Evolutionary conservation across 2,888 invertebrate species (phyloP).

Genomic region (Nomada fabriciana): DNA sequence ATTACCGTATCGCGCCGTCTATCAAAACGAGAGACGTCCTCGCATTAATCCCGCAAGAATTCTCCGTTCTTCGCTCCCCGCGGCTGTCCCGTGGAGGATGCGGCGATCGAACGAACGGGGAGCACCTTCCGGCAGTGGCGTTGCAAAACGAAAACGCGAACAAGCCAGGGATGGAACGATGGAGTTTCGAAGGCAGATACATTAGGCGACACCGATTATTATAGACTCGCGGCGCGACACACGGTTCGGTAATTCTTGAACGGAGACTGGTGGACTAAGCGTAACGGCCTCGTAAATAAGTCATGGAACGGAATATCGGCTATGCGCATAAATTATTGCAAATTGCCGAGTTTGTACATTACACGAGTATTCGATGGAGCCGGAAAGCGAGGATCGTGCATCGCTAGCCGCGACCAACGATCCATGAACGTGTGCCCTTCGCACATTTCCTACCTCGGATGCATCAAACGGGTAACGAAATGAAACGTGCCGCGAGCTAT

Average conservation of each 20-base stretch:
- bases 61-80: neutral
- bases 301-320: constrained; percentile 23
- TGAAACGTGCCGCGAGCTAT: constrained; percentile 27
- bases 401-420: constrained; percentile 63
- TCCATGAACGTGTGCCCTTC: constrained; percentile 69
- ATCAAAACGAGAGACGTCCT: neutral
- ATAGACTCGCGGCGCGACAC: neutral
- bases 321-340: constrained; percentile 56
- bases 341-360: constrained; percentile 66
- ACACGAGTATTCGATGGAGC: constrained; percentile 42
- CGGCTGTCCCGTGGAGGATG: too few relatives aligned
- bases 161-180: neutral
- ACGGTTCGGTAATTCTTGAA: constrained; percentile 5
- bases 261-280: neutral
- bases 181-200: constrained; percentile 13
- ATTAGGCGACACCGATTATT: neutral
- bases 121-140: neutral
- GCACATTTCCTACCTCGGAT: constrained; percentile 65
- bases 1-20: neutral
- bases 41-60: neutral
- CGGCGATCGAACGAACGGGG: neutral
- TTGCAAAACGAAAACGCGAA: neutral
- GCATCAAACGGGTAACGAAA: constrained; percentile 74
- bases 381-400: constrained; percentile 35
- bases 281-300: constrained; percentile 52